These are phyloP conservation scores for Toxostoma redivivum DNA, from an alignment of 2,113 vertebrate species.

Conservation along the genomic window DNA sequence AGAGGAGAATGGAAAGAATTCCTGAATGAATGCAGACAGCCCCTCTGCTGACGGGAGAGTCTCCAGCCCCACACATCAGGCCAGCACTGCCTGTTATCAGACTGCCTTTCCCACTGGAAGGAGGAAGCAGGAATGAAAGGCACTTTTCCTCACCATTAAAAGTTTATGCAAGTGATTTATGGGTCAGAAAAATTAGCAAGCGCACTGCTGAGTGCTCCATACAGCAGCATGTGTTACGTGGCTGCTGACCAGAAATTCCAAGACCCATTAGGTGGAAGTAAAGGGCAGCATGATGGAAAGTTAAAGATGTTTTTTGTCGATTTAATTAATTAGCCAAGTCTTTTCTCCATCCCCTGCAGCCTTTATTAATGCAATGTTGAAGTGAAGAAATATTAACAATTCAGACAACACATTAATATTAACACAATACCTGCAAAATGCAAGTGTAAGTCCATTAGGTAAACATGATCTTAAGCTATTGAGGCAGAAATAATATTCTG, in stretches of 20 bases:
- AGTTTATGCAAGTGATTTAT: slow-evolving; percentile 40
- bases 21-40: slow-evolving; percentile 35
- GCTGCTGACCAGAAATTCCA: slow-evolving; percentile 50
- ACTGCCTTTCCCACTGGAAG: not conserved
- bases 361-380: slow-evolving; percentile 31
- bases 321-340: slow-evolving; percentile 50
- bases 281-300: slow-evolving; percentile 29
- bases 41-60: not conserved
- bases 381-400: slow-evolving; percentile 50
- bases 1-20: slow-evolving; percentile 55
- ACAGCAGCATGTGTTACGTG: not conserved
- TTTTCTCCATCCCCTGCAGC: slow-evolving; percentile 33
- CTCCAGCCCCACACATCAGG: not conserved
- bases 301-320: slow-evolving; percentile 55
- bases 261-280: slow-evolving; percentile 47
- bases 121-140: slow-evolving; percentile 56
- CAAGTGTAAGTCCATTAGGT: slow-evolving; percentile 42
- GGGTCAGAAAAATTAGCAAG: slow-evolving; percentile 46
- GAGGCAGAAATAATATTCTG: slow-evolving; percentile 56
- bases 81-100: not conserved
- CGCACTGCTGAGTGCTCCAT: not conserved
- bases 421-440: slow-evolving; percentile 54
- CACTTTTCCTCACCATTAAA: not conserved
- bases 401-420: slow-evolving; percentile 52
- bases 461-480: slow-evolving; percentile 27